phyloP scores from a whole-genome alignment of 1,140 invertebrate genomes.

The Musca vetustissima region DNA sequence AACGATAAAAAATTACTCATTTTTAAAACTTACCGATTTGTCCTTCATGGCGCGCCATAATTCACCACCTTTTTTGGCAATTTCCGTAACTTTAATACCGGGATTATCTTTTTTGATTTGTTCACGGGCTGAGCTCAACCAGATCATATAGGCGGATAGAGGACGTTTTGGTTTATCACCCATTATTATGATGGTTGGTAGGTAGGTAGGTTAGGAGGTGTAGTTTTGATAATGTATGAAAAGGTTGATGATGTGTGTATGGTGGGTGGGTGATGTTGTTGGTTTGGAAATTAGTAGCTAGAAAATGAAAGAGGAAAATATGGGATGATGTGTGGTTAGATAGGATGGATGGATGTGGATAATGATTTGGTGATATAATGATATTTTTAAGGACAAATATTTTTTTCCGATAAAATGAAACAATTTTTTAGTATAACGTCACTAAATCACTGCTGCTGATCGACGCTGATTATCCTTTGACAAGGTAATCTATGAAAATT shows the following conservation, averaged over 20 bases:
- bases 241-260: constrained; percentile 6
- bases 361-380: too few relatives aligned
- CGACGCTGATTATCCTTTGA: too few relatives aligned
- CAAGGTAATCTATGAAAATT: too few relatives aligned
- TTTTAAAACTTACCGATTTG: constrained; percentile 67
- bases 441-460: too few relatives aligned
- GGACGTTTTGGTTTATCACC: constrained; percentile 84
- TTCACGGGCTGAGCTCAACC: constrained; percentile 81
- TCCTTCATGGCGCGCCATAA: constrained; percentile 80
- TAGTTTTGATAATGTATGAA: constrained; percentile 21
- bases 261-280: too few relatives aligned
- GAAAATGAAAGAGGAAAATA: too few relatives aligned
- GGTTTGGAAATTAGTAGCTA: too few relatives aligned
- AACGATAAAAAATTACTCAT: background rate
- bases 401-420: too few relatives aligned
- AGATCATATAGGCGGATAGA: constrained; percentile 83
- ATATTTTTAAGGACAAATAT: too few relatives aligned
- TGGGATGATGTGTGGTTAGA: too few relatives aligned
- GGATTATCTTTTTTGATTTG: constrained; percentile 79
- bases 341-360: too few relatives aligned
- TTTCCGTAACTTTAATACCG: constrained; percentile 77
- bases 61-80: constrained; percentile 85
- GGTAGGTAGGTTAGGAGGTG: background rate
- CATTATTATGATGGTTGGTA: constrained; percentile 59
- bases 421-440: too few relatives aligned